Evolutionary conservation across 2,797 vertebrate species (phyloP).

Genomic region (Syngnathus acus): DNA sequence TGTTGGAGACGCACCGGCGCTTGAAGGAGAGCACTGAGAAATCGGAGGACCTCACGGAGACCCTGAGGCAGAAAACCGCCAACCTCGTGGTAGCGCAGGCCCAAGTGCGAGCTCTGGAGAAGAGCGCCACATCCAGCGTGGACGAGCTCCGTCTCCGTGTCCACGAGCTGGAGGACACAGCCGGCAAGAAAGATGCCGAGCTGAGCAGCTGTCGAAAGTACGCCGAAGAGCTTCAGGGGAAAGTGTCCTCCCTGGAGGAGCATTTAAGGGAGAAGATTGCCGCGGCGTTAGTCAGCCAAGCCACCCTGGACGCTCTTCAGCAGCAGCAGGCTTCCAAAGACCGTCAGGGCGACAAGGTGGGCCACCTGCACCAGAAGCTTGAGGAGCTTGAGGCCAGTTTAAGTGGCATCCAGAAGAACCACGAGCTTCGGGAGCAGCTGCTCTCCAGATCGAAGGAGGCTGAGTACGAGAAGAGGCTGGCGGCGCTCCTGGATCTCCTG

Average conservation of each 20-base stretch:
- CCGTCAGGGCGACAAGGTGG: constrained; percentile 43
- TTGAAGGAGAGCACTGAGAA: constrained; percentile 50
- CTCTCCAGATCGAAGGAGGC: constrained; percentile 71
- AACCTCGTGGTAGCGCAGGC: constrained; percentile 64
- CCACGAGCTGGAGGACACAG: constrained; percentile 66
- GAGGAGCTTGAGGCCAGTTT: constrained; percentile 75
- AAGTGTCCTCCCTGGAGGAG: constrained; percentile 73
- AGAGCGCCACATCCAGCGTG: constrained; percentile 59
- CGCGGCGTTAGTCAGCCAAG: constrained; percentile 74
- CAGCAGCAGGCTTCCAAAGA: constrained; percentile 23
- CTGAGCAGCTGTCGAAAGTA: constrained; percentile 59
- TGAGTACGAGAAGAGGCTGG: constrained; percentile 77
- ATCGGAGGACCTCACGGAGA: constrained; percentile 34
- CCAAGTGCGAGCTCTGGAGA: constrained; percentile 62
- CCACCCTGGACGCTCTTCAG: constrained; percentile 77
- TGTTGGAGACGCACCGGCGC: constrained; percentile 47
- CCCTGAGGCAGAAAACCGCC: constrained; percentile 60
- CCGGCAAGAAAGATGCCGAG: constrained; percentile 75
- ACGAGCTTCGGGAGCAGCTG: constrained; percentile 79
- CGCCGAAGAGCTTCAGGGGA: constrained; percentile 62
- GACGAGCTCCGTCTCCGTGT: constrained; percentile 59
- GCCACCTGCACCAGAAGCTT: constrained; percentile 71
- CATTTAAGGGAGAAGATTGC: constrained; percentile 77
- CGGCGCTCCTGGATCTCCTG: constrained; percentile 73
- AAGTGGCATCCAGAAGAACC: constrained; percentile 64